These are phyloP conservation scores for Magallana nippona DNA, from an alignment of 2,888 invertebrate species.

Conservation along the genomic window DNA sequence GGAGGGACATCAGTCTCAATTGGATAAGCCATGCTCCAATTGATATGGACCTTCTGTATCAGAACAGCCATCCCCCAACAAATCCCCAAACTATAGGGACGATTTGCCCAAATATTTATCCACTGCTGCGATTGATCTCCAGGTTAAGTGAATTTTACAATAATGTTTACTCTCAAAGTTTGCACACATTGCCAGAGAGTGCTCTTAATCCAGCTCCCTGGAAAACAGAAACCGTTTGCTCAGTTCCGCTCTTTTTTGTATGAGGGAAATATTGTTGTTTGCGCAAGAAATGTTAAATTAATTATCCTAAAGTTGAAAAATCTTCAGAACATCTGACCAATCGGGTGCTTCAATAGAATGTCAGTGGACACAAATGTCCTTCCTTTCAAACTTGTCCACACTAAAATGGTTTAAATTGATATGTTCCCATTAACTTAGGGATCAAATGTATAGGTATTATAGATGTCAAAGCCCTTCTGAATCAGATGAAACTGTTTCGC, in stretches of 20 bases:
- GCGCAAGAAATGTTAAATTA: constrained; percentile 23
- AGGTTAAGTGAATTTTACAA: constrained; percentile 39
- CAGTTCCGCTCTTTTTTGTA: constrained; percentile 33
- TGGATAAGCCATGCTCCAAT: neutral
- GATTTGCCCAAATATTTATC: constrained; percentile 29
- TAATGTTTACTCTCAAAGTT: constrained; percentile 37
- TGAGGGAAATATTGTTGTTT: constrained; percentile 34
- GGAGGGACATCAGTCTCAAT: neutral
- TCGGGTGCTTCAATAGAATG: neutral
- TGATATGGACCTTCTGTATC: constrained; percentile 18
- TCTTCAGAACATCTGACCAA: neutral
- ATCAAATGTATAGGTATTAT: neutral
- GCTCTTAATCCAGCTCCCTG: constrained; percentile 2
- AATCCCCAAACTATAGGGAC: constrained; percentile 18
- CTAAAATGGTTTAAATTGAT: constrained; percentile 3
- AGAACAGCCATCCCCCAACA: constrained; percentile 8
- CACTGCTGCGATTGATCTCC: constrained; percentile 30
- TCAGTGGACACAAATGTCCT: neutral
- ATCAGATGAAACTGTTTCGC: constrained; percentile 3
- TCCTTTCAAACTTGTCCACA: neutral
- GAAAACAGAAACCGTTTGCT: constrained; percentile 30
- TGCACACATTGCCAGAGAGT: constrained; percentile 39
- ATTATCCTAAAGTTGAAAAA: neutral
- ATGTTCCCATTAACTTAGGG: neutral
- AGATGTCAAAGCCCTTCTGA: constrained; percentile 9